phyloP scores from a whole-genome alignment of 2,888 invertebrate species.

The Diarsia mendica region DNA sequence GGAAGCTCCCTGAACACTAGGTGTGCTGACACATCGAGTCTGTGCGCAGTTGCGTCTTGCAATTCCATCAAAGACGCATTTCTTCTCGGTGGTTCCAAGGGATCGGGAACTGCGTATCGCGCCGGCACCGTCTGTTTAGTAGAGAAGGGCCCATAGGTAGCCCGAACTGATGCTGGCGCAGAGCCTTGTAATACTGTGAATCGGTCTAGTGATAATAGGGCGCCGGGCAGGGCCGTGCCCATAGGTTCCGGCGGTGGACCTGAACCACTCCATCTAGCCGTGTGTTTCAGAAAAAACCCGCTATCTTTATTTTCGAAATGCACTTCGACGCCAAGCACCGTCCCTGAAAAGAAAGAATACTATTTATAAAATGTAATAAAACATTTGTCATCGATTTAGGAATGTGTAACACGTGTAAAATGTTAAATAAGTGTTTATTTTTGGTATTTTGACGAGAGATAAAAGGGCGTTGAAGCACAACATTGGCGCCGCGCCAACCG shows the following conservation, averaged over 20 bases:
- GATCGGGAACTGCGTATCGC: constrained; percentile 96
- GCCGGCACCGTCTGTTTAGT: constrained; percentile 98
- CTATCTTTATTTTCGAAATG: constrained; percentile 98
- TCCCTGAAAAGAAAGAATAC: constrained; percentile 90
- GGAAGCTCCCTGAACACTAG: constrained; percentile 96
- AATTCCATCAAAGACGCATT: constrained; percentile 90
- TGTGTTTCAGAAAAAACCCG: constrained; percentile 96
- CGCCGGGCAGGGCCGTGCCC: constrained; percentile 90
- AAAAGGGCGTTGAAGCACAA: constrained; percentile 81
- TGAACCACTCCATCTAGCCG: constrained; percentile 92
- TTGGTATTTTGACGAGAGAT: constrained; percentile 78
- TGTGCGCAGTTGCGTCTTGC: constrained; percentile 93
- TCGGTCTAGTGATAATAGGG: constrained; percentile 95
- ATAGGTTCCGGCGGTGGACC: constrained; percentile 86
- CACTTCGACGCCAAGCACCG: constrained; percentile 94
- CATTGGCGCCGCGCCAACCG: constrained; percentile 83
- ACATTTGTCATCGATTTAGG: constrained; percentile 67
- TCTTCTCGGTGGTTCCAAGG: constrained; percentile 91
- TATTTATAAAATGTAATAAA: constrained; percentile 70
- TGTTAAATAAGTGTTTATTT: constrained; percentile 82
- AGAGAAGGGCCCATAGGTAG: constrained; percentile 98
- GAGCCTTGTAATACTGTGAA: constrained; percentile 98
- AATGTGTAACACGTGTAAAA: constrained; percentile 78
- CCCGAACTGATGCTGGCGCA: constrained; percentile 96
- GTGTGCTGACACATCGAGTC: constrained; percentile 97